Base-by-base conservation (phyloP, 1,140 invertebrate genomes). In the Papilio glaucus region DNA sequence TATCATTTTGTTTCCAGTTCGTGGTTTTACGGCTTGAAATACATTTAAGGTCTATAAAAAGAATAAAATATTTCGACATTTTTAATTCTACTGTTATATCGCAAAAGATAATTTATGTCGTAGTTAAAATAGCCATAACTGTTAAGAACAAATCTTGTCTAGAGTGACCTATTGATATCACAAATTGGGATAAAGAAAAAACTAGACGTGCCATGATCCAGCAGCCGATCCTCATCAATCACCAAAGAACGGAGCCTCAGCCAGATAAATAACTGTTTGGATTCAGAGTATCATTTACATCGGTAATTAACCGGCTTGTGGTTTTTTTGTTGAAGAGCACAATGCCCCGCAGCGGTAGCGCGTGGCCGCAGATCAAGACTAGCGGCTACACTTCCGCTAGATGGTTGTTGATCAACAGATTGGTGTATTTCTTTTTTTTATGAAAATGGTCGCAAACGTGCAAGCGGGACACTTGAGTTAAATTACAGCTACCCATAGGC, bases 1-100 rank as follows among this genome's bases (percentile, higher is more conserved):
- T 73, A 77, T 82, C 78, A 78, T 77, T 76, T 53, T 38, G 42
- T 41, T 38, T 29, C 62, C 37, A 13, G 42, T 65, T 69, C 41
- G n/a, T 37, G 67, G 42, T 33, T 69, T 69, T 53, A 21, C 29
- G 41, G 24, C 4, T 45, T 69, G 24, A 33, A 67, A 41, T 3
- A 33, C 29, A 33, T 33, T 33, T 33, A 33, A 2, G 2, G 2
- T 33, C 29, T 33, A 33, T 33, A 33, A 6, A 33, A 33, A 33
- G n/a, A n/a, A n/a, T n/a, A n/a, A n/a, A n/a, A n/a, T n/a, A n/a
- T n/a, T n/a, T n/a, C n/a, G n/a, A n/a, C n/a, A n/a, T n/a, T n/a
- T n/a, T n/a, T n/a, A n/a, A n/a, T n/a, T n/a, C n/a, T n/a, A n/a
- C n/a, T n/a, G 39, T 42, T n/a, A 13, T 13, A 42, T 13, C 12